Conservation (phyloP, 2,888 invertebrate genomes). For the Polydesmus complanatus region DNA sequence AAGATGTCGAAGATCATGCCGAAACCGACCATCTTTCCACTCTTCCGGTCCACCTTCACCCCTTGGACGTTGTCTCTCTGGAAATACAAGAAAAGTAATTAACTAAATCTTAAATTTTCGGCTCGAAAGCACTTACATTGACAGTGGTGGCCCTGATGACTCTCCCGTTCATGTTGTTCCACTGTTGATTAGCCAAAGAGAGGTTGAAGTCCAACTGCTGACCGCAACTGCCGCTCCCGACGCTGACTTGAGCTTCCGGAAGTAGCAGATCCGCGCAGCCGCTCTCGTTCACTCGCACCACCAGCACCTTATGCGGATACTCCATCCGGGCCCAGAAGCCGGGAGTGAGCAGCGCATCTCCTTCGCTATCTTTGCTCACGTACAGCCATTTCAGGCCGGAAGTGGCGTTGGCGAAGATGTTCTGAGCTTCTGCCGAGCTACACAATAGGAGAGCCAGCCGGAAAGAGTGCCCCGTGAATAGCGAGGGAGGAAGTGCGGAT, state of each 20-base stretch:
- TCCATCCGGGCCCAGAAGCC: neutral
- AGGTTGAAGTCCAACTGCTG: neutral
- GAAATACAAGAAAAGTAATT: neutral
- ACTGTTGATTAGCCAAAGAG: neutral
- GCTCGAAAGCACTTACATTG: conserved; percentile 1
- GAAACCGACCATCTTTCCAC: conserved; percentile 6
- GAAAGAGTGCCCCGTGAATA: too few relatives aligned
- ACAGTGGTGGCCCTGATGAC: conserved; percentile 6
- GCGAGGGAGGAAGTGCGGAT: too few relatives aligned
- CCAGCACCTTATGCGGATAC: neutral
- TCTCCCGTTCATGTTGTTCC: conserved; percentile 5
- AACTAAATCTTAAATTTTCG: neutral
- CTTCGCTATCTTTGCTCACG: too few relatives aligned
- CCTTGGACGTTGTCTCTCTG: conserved; percentile 8
- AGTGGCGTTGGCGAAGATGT: too few relatives aligned
- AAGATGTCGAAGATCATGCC: conserved; percentile 13
- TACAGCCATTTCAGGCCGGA: too few relatives aligned
- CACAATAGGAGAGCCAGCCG: too few relatives aligned
- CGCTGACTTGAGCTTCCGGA: neutral
- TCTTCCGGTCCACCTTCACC: neutral
- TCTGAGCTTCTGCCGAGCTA: too few relatives aligned
- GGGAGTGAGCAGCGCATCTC: neutral
- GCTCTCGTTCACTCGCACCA: neutral
- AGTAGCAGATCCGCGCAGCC: neutral
- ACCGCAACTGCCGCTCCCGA: neutral